A percentile compares a stretch with the other conserved stretches of the same genome.
Evolutionary conservation across 2,888 invertebrate genomes (phyloP).

Genomic region (Baccha elongata): DNA sequence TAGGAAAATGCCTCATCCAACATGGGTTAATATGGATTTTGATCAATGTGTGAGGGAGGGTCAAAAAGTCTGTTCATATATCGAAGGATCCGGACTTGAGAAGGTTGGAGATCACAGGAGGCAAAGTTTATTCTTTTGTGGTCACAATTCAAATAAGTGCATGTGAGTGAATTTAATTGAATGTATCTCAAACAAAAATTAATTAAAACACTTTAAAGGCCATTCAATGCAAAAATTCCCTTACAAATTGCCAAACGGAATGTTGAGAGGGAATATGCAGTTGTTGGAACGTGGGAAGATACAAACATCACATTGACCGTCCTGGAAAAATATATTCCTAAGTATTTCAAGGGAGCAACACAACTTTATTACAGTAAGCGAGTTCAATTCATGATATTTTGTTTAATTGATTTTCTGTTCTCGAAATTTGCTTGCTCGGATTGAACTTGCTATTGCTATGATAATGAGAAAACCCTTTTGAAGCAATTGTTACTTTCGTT

Average conservation of each 20-base stretch:
- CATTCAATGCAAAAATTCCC: conserved; percentile 92
- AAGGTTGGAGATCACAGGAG: conserved; percentile 93
- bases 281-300: conserved; percentile 93
- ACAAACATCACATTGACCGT: conserved; percentile 91
- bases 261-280: conserved; percentile 91
- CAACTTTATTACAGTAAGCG: conserved; percentile 85
- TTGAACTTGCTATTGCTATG: too few species aligned
- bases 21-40: conserved; percentile 94
- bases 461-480: too few species aligned
- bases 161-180: conserved; percentile 84
- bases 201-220: conserved; percentile 84
- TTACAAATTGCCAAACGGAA: conserved; percentile 91
- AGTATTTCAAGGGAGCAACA: conserved; percentile 90
- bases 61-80: conserved; percentile 90
- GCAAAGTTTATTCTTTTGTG: conserved; percentile 94
- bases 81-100: conserved; percentile 91
- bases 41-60: conserved; percentile 92
- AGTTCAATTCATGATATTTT: neutral
- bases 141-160: conserved; percentile 90
- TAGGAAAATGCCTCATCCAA: conserved; percentile 87
- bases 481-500: too few species aligned
- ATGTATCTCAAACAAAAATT: neutral
- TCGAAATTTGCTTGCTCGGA: neutral
- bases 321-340: conserved; percentile 91
- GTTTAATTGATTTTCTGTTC: conserved; percentile 1